Base-by-base conservation (phyloP, 1,140 invertebrate species). In the Nasonia longicornis region DNA sequence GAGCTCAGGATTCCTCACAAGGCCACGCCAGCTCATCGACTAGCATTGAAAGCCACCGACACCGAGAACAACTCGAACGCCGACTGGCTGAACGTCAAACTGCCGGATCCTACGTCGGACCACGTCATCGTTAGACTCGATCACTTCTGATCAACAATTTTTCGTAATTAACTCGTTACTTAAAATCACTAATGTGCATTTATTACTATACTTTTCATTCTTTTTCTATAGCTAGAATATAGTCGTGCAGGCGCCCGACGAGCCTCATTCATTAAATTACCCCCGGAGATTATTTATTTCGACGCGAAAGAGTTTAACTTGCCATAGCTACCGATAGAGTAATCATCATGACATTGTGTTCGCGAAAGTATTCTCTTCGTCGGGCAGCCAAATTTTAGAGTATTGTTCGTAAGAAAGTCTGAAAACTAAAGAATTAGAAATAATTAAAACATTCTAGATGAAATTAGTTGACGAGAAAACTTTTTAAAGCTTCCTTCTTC, bases 61-160 rank as follows among this genome's bases (percentile, higher is more conserved):
- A 96, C 93, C 8, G 94, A 95, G 89, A 84, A 87, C 64, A 84
- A 83, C 29, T 52, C 76, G 14, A 85, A 83, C 6, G 89, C 91
- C 69, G 94, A 94, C 88, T 95, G 95, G 94, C 93, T 95, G 85
- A 94, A 95, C 84, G 95, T 95, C 86, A 94, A 93, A 89, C 92
- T 93, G 87, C 95, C 92, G 84, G 96, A 94, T 90, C 95, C 96
- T 85, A 96, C 94, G 10, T 93, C 96, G 31, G 96, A 96, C 88
- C 96, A 95, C 83, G 95, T 97, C 11, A 95, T 96, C 67, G 96
- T 97, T 73, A 94, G 96, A 90, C 95, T 97, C 71, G 96, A 97
- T 91, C 96, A 97, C 91, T 97, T 97, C 91, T 97, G 92, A 92
- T 79, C 8, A 45, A 67, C 2, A 58, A 58, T 48, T 48, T 67